phyloP scores from a whole-genome alignment of 2,888 invertebrate genomes.

The Crioceris asparagi region DNA sequence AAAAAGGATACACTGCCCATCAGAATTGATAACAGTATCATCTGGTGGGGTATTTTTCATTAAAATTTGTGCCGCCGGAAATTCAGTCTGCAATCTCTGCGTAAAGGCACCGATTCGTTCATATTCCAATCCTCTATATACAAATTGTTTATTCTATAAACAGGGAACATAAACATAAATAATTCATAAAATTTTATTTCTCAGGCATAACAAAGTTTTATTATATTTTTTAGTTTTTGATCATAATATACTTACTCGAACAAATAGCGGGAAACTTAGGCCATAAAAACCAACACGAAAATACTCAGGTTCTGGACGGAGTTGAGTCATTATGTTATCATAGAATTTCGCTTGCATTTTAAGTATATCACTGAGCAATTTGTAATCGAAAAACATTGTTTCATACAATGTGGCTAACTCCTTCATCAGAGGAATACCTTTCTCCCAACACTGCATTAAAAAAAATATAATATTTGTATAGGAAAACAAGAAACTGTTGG shows the following conservation, averaged over 20 bases:
- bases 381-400: conserved; percentile 75
- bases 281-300: conserved; percentile 94
- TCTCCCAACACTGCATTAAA: conserved; percentile 96
- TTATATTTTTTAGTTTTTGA: conserved; percentile 2
- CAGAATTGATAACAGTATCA: conserved; percentile 72
- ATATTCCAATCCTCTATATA: conserved; percentile 91
- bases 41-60: conserved; percentile 88
- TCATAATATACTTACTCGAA: conserved; percentile 66
- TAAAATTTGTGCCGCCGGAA: conserved; percentile 86
- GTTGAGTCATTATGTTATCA: conserved; percentile 78
- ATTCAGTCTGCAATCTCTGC: conserved; percentile 84
- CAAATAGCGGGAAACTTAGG: conserved; percentile 85
- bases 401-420: conserved; percentile 83
- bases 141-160: conserved; percentile 81
- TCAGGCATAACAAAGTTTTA: too few relatives aligned
- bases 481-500: too few relatives aligned
- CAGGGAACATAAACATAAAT: conserved; percentile 11
- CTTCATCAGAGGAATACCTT: conserved; percentile 84
- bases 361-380: conserved; percentile 73
- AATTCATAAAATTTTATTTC: too few relatives aligned
- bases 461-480: too few relatives aligned
- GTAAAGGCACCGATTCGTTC: conserved; percentile 92
- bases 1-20: conserved; percentile 66
- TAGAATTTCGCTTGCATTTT: conserved; percentile 82
- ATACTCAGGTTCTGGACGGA: conserved; percentile 88